Percentiles rank a stretch among this genome's conserved stretches.
phyloP scores from a whole-genome alignment of 2,888 invertebrate genomes.

The Ypsolopha scabrella region DNA sequence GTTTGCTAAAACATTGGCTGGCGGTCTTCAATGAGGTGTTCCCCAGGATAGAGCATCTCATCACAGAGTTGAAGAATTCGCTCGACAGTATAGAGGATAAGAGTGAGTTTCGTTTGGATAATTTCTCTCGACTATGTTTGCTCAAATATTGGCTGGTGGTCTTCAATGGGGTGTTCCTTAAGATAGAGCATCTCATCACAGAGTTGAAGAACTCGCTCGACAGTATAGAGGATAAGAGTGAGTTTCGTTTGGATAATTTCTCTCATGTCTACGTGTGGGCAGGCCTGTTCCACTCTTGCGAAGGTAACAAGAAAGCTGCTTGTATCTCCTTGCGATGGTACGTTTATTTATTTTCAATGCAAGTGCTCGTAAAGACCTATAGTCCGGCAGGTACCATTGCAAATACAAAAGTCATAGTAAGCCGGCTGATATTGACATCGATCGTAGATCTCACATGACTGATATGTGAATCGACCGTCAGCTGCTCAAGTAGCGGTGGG shows the following conservation, averaged over 20 bases:
- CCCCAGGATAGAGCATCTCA: constrained; percentile 48
- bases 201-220: constrained; percentile 33
- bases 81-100: constrained; percentile 33
- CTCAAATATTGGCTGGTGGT: constrained; percentile 39
- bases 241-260: constrained; percentile 1
- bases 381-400: too few species aligned
- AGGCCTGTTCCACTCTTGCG: too few species aligned
- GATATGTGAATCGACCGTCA: too few species aligned
- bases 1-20: constrained; percentile 71
- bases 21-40: constrained; percentile 69
- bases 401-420: too few species aligned
- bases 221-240: constrained; percentile 41
- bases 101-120: constrained; percentile 21
- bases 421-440: too few species aligned
- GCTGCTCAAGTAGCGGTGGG: too few species aligned
- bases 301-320: too few species aligned
- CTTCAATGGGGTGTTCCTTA: constrained; percentile 63
- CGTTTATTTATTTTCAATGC: too few species aligned
- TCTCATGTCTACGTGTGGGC: too few species aligned
- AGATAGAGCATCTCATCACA: constrained; percentile 45
- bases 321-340: too few species aligned
- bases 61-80: constrained; percentile 37
- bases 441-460: too few species aligned
- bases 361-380: too few species aligned
- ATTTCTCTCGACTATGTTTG: not conserved